Conservation (phyloP, 2,888 invertebrate species). For the Hylaea fasciaria region DNA sequence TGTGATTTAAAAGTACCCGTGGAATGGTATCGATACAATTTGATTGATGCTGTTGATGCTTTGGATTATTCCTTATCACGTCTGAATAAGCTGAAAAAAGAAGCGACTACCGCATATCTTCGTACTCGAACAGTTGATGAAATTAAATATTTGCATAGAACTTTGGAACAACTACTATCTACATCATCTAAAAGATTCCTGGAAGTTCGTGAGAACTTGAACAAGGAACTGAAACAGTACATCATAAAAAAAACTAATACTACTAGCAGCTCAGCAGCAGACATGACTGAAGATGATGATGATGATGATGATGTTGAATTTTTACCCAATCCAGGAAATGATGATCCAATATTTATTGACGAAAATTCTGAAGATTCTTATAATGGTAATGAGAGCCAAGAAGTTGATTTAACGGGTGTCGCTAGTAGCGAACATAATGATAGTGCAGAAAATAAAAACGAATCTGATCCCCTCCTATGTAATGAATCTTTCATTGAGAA, state of each 20-base stretch:
- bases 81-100: conserved; percentile 80
- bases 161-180: conserved; percentile 81
- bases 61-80: conserved; percentile 83
- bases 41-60: conserved; percentile 83
- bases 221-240: conserved; percentile 82
- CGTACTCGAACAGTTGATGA: conserved; percentile 77
- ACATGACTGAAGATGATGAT: conserved; percentile 63
- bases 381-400: conserved; percentile 61
- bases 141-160: conserved; percentile 82
- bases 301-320: conserved; percentile 77
- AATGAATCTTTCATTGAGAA: conserved; percentile 16
- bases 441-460: conserved; percentile 65
- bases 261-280: conserved; percentile 3
- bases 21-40: conserved; percentile 86
- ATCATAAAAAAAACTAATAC: conserved; percentile 63
- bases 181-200: conserved; percentile 82
- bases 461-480: conserved; percentile 31
- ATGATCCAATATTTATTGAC: conserved; percentile 82
- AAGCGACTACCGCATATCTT: conserved; percentile 72
- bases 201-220: conserved; percentile 83
- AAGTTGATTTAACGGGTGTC: conserved; percentile 70
- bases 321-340: conserved; percentile 66
- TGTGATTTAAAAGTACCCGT: conserved; percentile 73
- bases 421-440: conserved; percentile 82
- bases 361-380: conserved; percentile 78